Evolutionary conservation across 2,888 invertebrate species (phyloP).

Genomic region (Palloptera scutellata): DNA sequence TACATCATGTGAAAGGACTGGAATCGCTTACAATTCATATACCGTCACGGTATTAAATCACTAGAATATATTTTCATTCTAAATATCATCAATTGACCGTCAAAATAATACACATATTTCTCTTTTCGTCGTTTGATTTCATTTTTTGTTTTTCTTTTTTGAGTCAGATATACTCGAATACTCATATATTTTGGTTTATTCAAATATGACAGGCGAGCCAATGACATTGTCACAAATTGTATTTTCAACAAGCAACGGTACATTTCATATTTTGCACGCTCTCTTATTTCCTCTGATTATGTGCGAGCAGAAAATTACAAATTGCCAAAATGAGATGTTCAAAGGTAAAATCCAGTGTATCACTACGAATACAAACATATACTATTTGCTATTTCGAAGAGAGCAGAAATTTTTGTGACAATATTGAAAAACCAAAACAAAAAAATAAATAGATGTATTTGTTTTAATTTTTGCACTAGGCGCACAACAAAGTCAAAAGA

Average conservation of each 20-base stretch:
- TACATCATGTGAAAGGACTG: too few species aligned
- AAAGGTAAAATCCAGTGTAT: background rate
- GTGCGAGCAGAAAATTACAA: background rate
- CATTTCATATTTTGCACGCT: slow-evolving; percentile 49
- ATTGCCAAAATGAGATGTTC: background rate
- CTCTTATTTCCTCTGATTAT: background rate
- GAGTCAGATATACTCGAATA: background rate
- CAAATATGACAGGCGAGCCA: slow-evolving; percentile 31
- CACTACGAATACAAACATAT: too few species aligned
- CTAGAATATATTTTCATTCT: background rate
- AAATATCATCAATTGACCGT: slow-evolving; percentile 8
- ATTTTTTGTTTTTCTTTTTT: slow-evolving; percentile 10
- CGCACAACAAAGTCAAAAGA: slow-evolving; percentile 55
- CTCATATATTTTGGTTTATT: background rate
- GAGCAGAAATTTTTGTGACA: background rate
- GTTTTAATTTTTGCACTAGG: slow-evolving; percentile 51
- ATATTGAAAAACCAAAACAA: background rate
- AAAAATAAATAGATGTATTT: too few species aligned
- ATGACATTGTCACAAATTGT: slow-evolving; percentile 48
- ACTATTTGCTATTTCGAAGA: too few species aligned
- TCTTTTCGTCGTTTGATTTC: background rate
- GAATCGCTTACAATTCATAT: background rate
- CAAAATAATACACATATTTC: background rate
- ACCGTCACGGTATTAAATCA: background rate
- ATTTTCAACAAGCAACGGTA: slow-evolving; percentile 37